phyloP scores from a whole-genome alignment of 2,797 vertebrate species.

The Morelia viridis region DNA sequence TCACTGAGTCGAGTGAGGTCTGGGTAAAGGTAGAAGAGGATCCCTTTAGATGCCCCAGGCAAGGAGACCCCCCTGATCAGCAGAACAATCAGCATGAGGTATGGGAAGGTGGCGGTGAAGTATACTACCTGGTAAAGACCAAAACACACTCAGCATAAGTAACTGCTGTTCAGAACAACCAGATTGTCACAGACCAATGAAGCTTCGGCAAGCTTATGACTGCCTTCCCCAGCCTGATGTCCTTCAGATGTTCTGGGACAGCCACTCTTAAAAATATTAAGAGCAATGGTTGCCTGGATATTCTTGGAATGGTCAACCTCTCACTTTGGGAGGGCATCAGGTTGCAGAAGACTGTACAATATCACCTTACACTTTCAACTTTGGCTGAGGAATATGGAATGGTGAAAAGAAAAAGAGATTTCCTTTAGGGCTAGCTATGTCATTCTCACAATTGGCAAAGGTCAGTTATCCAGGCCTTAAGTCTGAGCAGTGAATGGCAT shows the following conservation, averaged over 20 bases:
- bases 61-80: constrained; percentile 91
- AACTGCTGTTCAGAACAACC: accelerated
- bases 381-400: background rate
- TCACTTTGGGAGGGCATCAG: background rate
- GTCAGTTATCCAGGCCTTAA: background rate
- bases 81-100: constrained; percentile 90
- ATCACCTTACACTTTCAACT: background rate
- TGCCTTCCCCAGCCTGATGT: background rate
- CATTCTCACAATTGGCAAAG: background rate
- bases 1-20: constrained; percentile 89
- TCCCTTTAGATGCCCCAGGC: constrained; percentile 87
- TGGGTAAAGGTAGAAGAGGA: constrained; percentile 94
- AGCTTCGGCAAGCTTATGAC: accelerated
- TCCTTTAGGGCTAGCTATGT: background rate
- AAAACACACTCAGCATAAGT: constrained; percentile 3
- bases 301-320: background rate
- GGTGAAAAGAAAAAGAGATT: background rate
- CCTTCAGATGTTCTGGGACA: background rate
- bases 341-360: background rate
- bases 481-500: background rate
- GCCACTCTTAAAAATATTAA: background rate
- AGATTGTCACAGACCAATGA: accelerated
- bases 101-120: constrained; percentile 96
- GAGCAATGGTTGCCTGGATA: background rate
- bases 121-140: constrained; percentile 86